Conservation (phyloP, 1,140 invertebrate genomes). For the Mycetomoellerius zeteki region DNA sequence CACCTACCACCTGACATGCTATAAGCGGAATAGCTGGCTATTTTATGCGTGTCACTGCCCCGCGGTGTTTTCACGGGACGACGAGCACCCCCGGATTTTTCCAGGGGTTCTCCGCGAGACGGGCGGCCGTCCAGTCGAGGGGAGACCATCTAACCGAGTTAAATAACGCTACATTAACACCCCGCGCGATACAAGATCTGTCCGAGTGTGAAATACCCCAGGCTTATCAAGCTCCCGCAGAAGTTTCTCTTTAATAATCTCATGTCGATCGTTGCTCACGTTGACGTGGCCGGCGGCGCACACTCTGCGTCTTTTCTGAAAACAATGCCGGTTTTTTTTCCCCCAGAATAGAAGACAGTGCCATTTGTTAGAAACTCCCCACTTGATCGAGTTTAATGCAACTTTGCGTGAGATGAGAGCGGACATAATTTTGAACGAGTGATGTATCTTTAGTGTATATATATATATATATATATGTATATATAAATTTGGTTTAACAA, state of each 20-base stretch:
- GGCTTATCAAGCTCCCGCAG: conserved; percentile 85
- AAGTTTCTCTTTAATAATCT: conserved; percentile 77
- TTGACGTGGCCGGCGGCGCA: background rate
- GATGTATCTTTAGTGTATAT: no score
- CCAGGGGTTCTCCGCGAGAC: conserved; percentile 55
- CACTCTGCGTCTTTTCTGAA: background rate
- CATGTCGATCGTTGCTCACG: conserved; percentile 34
- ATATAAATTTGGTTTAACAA: no score
- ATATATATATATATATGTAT: no score
- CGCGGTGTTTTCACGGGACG: conserved; percentile 86
- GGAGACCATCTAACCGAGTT: conserved; percentile 84
- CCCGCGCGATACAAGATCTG: conserved; percentile 81
- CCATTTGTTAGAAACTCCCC: conserved; percentile 19
- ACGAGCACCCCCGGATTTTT: conserved; percentile 83
- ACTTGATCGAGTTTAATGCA: background rate
- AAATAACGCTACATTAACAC: conserved; percentile 87
- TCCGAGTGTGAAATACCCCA: conserved; percentile 87
- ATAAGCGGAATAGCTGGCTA: conserved; percentile 78
- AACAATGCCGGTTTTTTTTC: background rate
- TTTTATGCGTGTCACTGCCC: conserved; percentile 85
- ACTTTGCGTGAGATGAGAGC: background rate
- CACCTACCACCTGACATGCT: conserved; percentile 64
- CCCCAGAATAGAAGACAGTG: background rate
- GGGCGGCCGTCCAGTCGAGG: conserved; percentile 38
- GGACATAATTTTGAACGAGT: background rate